phyloP scores from a whole-genome alignment of 1,140 invertebrate genomes.

The Chironomus tepperi region DNA sequence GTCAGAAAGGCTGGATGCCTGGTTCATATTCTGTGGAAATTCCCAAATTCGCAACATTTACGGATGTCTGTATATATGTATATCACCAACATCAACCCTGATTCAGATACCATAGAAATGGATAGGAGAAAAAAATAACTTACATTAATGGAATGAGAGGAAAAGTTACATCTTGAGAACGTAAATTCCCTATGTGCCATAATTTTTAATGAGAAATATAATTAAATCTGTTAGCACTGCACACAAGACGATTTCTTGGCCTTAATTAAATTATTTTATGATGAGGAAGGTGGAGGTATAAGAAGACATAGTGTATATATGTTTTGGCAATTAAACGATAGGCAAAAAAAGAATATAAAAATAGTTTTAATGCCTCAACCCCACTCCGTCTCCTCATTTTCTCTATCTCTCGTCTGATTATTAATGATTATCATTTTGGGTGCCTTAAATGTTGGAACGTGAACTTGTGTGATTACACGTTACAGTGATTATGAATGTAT shows the following conservation, averaged over 20 bases:
- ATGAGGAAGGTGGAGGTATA: neutral
- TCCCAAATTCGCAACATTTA: too few species aligned
- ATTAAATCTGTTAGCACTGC: conserved; percentile 3
- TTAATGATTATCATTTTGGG: conserved; percentile 13
- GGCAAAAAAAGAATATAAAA: neutral
- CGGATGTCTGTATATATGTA: too few species aligned
- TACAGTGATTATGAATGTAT: conserved; percentile 7
- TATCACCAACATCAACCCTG: too few species aligned
- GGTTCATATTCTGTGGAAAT: too few species aligned
- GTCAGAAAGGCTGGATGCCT: too few species aligned
- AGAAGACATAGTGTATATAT: neutral
- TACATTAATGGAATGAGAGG: too few species aligned
- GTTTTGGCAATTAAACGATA: neutral
- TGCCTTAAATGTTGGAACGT: conserved; percentile 3
- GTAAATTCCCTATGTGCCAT: conserved; percentile 17
- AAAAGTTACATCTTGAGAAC: neutral
- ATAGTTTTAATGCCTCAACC: neutral
- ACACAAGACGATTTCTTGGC: conserved; percentile 1
- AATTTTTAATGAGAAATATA: conserved; percentile 19
- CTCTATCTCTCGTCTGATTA: neutral
- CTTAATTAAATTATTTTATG: conserved; percentile 22
- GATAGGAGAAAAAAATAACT: too few species aligned
- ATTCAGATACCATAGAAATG: too few species aligned
- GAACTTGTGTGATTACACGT: conserved; percentile 1
- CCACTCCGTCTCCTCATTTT: neutral